These are phyloP conservation scores for Macrophya alboannulata DNA, from an alignment of 2,888 invertebrate genomes.

Conservation along the genomic window DNA sequence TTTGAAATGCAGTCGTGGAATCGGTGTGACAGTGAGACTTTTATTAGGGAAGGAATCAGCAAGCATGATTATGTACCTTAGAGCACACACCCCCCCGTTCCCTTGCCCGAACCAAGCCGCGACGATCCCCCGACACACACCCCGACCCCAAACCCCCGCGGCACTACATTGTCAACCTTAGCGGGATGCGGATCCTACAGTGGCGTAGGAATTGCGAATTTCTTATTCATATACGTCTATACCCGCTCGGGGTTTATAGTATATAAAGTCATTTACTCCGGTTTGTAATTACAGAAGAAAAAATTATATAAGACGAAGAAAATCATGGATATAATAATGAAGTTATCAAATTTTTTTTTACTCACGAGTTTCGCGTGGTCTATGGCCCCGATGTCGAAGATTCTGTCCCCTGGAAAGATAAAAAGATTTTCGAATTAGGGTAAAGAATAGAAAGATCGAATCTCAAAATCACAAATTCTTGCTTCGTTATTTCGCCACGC, in stretches of 20 bases:
- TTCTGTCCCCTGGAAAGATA: conserved; percentile 4
- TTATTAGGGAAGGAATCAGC: conserved; percentile 80
- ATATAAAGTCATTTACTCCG: too few species aligned
- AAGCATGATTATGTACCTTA: conserved; percentile 80
- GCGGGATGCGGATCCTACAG: conserved; percentile 49
- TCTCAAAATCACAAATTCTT: too few species aligned
- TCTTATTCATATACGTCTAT: neutral
- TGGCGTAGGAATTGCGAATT: conserved; percentile 61
- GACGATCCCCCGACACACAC: conserved; percentile 60
- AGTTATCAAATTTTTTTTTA: neutral
- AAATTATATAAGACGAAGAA: too few species aligned
- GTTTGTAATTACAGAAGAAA: neutral
- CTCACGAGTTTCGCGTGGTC: neutral
- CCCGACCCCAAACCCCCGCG: conserved; percentile 56
- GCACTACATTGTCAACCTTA: conserved; percentile 53
- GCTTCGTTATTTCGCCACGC: too few species aligned
- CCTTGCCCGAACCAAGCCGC: conserved; percentile 69
- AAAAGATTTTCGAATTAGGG: neutral
- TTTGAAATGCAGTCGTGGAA: conserved; percentile 48
- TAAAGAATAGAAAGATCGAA: too few species aligned
- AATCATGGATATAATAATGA: too few species aligned
- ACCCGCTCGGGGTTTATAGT: too few species aligned
- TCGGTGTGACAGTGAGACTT: conserved; percentile 76
- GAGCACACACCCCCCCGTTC: conserved; percentile 65
- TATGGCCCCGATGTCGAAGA: conserved; percentile 2